Evolutionary conservation across 2,888 invertebrate genomes (phyloP), one percentile per base, ranked within the genome.

Genomic region (Drosophila tanythrix): DNA sequence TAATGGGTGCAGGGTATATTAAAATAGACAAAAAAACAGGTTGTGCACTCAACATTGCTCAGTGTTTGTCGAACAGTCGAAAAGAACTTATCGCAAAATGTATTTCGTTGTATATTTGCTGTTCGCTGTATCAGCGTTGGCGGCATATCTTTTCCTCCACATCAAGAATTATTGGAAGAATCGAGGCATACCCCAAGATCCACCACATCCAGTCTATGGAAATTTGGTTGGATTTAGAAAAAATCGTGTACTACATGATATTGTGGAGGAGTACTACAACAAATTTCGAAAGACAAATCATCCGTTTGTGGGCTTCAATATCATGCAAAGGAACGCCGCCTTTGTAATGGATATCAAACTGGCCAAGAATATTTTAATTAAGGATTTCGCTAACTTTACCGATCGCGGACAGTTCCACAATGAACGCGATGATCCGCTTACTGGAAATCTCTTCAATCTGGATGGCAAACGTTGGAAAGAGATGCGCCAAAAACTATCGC

Each of bases 391-490:
- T 0, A 88, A 92, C 58, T 94, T 94, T 58, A 76, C 86, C 4
- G 92, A 93, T 79, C 92, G 92, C 27, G 92, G 92, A 0, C 65
- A 91, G 8, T 90, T 83, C 36, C 68, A 81, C 13, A 92, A 93
- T 59, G 92, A 91, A 31, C 77, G 84, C 3, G 85, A 90, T 35
- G 93, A 93, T 66, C 94, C 93, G 0, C 71, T 94, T 0, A 76
- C 91, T 0, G 92, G 81, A 1, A 89, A 92, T 70, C 71, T 94
- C 13, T 91, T 93, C 57, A 73, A 89, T 29, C 58, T 93, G 65
- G 92, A 92, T 21, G 94, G 93, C 4, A 76, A 79, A 6, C 83
- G 87, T 2, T 94, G 94, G 94, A 93, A 91, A 67, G 81, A 89
- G 10, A 77, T 94, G 69, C 89, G 94, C 3, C 80, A 91, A 7